Evolutionary conservation across 1,140 invertebrate genomes (phyloP).

Genomic region (Ceratosolen fusciceps): DNA sequence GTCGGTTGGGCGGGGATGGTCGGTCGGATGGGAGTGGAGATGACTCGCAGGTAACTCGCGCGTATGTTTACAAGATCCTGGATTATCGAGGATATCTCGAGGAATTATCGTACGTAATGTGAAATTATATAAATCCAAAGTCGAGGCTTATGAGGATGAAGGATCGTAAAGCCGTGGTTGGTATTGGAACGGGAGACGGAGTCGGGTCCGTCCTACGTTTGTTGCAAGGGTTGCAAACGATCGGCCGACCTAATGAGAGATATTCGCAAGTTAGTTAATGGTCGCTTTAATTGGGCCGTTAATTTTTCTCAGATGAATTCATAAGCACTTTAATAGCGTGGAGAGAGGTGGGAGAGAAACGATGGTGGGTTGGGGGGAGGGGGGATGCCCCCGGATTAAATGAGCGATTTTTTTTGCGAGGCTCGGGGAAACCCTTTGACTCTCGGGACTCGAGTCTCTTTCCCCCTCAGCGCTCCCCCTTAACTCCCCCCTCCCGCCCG

Average conservation of each 20-base stretch:
- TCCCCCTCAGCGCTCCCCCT: too few relatives aligned
- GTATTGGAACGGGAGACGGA: constrained; percentile 56
- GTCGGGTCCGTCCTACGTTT: constrained; percentile 38
- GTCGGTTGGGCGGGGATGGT: too few relatives aligned
- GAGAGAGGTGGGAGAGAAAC: constrained; percentile 57
- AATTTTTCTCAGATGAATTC: constrained; percentile 67
- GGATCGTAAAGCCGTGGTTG: constrained; percentile 52
- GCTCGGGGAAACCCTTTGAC: constrained; percentile 45
- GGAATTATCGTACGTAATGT: too few relatives aligned
- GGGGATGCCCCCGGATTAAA: constrained; percentile 62
- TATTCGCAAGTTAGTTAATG: constrained; percentile 64
- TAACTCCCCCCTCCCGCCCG: too few relatives aligned
- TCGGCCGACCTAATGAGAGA: constrained; percentile 63
- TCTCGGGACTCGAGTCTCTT: not conserved
- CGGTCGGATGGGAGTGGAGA: too few relatives aligned
- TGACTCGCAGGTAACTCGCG: too few relatives aligned
- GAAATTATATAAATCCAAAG: too few relatives aligned
- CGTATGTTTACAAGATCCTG: too few relatives aligned
- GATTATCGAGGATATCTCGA: too few relatives aligned
- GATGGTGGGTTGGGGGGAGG: too few relatives aligned
- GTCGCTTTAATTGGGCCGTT: constrained; percentile 66
- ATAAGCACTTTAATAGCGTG: constrained; percentile 62
- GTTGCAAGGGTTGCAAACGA: constrained; percentile 48
- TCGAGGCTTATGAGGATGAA: too few relatives aligned
- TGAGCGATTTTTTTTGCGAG: constrained; percentile 56